A percentile compares a stretch with the other conserved stretches of the same genome.
Conservation (phyloP, 1,140 invertebrate species). For the Bombus affinis region DNA sequence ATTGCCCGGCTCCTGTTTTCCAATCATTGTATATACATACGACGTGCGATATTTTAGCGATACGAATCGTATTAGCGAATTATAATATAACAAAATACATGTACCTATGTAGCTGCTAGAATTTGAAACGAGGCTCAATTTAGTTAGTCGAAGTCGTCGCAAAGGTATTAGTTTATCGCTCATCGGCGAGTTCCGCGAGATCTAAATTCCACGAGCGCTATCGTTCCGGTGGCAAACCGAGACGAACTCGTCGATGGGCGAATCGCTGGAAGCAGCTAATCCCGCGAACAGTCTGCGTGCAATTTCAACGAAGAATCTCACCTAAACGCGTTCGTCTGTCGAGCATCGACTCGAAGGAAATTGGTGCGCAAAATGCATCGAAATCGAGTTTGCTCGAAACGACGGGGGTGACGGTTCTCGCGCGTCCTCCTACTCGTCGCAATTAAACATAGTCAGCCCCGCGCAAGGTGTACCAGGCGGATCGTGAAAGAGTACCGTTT, state of each 20-base stretch:
- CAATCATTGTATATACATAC: not conserved
- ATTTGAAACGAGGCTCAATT: constrained; percentile 79
- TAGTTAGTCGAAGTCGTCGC: constrained; percentile 72
- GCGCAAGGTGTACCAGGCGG: constrained; percentile 37
- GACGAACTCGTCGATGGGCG: constrained; percentile 20
- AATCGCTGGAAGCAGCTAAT: constrained; percentile 27
- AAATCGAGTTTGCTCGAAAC: not conserved
- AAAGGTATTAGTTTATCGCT: constrained; percentile 22
- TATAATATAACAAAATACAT: constrained; percentile 33
- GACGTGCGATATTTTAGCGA: not conserved
- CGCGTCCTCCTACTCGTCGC: constrained; percentile 30
- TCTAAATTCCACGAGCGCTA: not conserved
- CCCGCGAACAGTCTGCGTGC: constrained; percentile 20
- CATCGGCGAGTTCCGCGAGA: constrained; percentile 16
- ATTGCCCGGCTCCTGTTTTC: not conserved
- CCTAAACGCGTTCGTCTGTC: constrained; percentile 1
- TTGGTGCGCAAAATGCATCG: not conserved
- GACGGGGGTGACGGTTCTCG: not conserved
- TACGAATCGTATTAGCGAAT: constrained; percentile 7
- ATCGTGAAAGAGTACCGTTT: constrained; percentile 40
- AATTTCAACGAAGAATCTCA: constrained; percentile 22
- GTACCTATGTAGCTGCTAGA: constrained; percentile 65
- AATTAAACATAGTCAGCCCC: constrained; percentile 56
- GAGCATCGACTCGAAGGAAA: constrained; percentile 2
- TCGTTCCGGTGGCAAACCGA: not conserved